Percentiles rank a stretch among this genome's conserved stretches.
These are phyloP conservation scores for Oncorhynchus keta DNA, from an alignment of 2,113 vertebrate genomes.

Conservation along the genomic window DNA sequence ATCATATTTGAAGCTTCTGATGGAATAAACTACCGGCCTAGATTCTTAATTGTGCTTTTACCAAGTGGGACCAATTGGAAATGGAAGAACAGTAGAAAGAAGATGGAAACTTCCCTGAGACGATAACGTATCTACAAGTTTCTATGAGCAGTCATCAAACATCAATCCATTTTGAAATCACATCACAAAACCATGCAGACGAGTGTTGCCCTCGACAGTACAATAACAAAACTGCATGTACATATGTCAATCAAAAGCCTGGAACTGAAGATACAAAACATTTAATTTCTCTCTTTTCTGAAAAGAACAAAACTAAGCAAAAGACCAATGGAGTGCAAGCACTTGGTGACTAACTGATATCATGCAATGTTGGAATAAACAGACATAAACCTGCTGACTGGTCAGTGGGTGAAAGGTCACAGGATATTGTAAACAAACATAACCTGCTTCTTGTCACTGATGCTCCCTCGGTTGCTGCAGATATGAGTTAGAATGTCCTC, in stretches of 20 bases:
- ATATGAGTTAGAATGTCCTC: neutral
- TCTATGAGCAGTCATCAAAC: neutral
- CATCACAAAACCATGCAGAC: slow-evolving; percentile 4
- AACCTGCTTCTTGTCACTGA: neutral
- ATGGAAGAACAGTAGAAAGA: slow-evolving; percentile 26
- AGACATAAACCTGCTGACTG: neutral
- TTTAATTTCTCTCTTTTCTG: neutral
- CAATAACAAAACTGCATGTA: neutral
- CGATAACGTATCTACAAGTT: slow-evolving; percentile 30
- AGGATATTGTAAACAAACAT: neutral
- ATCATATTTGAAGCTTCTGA: neutral
- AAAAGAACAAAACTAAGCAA: neutral
- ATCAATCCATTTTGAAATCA: slow-evolving; percentile 19
- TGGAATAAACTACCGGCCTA: neutral
- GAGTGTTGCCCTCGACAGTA: neutral
- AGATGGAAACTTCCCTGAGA: slow-evolving; percentile 58
- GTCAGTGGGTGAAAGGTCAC: slow-evolving; percentile 19
- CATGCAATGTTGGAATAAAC: neutral
- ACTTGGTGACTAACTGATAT: slow-evolving; percentile 1
- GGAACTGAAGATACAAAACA: neutral
- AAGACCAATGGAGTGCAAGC: neutral
- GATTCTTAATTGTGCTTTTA: slow-evolving; percentile 30
- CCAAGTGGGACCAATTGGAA: slow-evolving; percentile 4
- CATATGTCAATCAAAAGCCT: neutral
- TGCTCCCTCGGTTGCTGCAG: neutral